These are phyloP conservation scores for Rhagonycha fulva DNA, from an alignment of 2,888 invertebrate species.

Conservation along the genomic window DNA sequence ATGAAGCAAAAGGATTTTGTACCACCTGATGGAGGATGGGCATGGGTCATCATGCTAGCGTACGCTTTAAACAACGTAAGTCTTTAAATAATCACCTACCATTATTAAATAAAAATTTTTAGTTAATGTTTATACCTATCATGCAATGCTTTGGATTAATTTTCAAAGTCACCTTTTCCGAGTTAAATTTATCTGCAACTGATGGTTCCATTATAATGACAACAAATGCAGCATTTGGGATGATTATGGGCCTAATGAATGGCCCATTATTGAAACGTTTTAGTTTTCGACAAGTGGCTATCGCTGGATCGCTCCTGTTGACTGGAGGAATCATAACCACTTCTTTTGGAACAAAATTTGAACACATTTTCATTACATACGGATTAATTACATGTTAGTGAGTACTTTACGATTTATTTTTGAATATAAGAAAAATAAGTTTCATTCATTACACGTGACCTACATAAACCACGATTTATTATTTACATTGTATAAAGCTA, in stretches of 20 bases:
- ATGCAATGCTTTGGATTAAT: conserved; percentile 70
- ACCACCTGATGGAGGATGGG: conserved; percentile 59
- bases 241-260: conserved; percentile 67
- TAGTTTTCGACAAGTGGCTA: conserved; percentile 69
- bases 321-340: conserved; percentile 64
- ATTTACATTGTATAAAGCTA: background rate
- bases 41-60: conserved; percentile 56
- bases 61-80: conserved; percentile 56
- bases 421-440: background rate
- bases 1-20: conserved; percentile 39
- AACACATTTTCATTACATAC: conserved; percentile 66
- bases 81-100: conserved; percentile 24
- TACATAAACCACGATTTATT: background rate
- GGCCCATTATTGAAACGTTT: conserved; percentile 65
- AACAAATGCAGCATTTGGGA: conserved; percentile 69
- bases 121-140: conserved; percentile 50
- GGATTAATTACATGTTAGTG: conserved; percentile 72
- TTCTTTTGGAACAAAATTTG: conserved; percentile 60
- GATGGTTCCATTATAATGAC: conserved; percentile 68
- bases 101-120: background rate
- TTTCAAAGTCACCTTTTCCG: conserved; percentile 65
- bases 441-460: background rate
- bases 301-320: conserved; percentile 60
- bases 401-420: conserved; percentile 11
- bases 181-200: conserved; percentile 62